phyloP scores from a whole-genome alignment of 1,140 invertebrate species.

The Drosophila tristis region DNA sequence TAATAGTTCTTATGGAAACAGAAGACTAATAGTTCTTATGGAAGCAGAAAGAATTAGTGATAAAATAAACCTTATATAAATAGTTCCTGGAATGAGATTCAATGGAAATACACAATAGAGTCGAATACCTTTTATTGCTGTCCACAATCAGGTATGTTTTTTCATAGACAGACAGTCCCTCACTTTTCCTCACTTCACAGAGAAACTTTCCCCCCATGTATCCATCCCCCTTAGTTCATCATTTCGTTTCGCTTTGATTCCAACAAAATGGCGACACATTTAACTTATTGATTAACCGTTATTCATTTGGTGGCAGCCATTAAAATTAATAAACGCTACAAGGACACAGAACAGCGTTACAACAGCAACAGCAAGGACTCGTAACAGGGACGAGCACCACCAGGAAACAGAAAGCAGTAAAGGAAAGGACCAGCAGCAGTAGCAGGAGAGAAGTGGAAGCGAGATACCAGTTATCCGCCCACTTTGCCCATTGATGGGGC shows the following conservation, averaged over 20 bases:
- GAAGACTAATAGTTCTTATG: too few species aligned
- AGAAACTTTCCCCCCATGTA: too few species aligned
- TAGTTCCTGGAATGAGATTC: too few species aligned
- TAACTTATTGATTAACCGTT: slow-evolving; percentile 72
- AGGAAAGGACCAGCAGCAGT: slow-evolving; percentile 24
- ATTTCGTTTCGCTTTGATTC: not conserved
- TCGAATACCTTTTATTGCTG: too few species aligned
- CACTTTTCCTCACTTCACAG: too few species aligned
- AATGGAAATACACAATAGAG: too few species aligned
- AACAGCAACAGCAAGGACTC: slow-evolving; percentile 4
- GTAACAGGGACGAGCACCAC: slow-evolving; percentile 3
- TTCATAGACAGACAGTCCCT: too few species aligned
- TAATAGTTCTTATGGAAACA: too few species aligned
- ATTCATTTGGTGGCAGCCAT: slow-evolving; percentile 61
- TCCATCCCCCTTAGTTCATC: not conserved
- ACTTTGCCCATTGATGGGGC: slow-evolving; percentile 51
- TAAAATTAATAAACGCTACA: slow-evolving; percentile 72
- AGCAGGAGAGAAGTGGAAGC: not conserved
- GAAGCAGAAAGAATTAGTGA: too few species aligned
- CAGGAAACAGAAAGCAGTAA: slow-evolving; percentile 15
- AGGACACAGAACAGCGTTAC: slow-evolving; percentile 5
- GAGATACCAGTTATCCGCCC: slow-evolving; percentile 16
- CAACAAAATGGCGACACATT: slow-evolving; percentile 16
- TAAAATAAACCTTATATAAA: too few species aligned
- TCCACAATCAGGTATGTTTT: too few species aligned